Base-by-base conservation (phyloP, 1,140 invertebrate genomes). In the Penaeus japonicus region DNA sequence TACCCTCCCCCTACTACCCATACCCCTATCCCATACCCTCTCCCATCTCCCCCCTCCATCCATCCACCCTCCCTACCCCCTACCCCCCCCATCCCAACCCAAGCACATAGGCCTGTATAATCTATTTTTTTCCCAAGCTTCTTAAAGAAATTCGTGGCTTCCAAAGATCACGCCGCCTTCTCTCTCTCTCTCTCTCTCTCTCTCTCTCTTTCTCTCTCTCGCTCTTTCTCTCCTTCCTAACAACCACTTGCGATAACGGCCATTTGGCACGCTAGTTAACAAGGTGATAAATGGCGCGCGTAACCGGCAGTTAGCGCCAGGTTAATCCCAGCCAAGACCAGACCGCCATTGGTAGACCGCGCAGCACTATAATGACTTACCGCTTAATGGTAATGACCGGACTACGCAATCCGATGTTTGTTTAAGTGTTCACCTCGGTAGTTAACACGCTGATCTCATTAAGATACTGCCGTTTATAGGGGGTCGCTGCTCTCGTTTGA, bases 191-290 rank as follows among this genome's bases (percentile, higher is more conserved):
- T 24, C n/a, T 0, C 62, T 70, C n/a, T 24, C 62, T 65, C 59
- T 65, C 27, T 7, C 22, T 22, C 62, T 15, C 30, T 24, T 12
- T 0, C 62, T 70, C n/a, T 24, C 62, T n/a, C 62, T 2, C n/a
- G 12, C 62, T 20, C 47, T 22, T n/a, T 18, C 5, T 20, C 20
- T 20, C 35, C 24, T 24, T 20, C 32, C 35, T 80, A 80, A 80
- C 78, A 22, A 80, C 78, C 78, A 80, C 78, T 80, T 80, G 78
- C 18, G 78, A 80, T 80, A 80, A 80, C 78, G 78, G 27, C 78
- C 78, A 80, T 80, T 80, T 80, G 78, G 35, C 39, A 22, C 39
- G 78, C 78, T 80, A 80, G 35, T 80, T 80, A 80, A 80, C 78
- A 80, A 80, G 78, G 78, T 80, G 78, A 80, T 80, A 80, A 80